Percentiles rank a stretch among this genome's conserved stretches.
Conservation (phyloP, 2,888 invertebrate species). For the Drosophila cracens region DNA sequence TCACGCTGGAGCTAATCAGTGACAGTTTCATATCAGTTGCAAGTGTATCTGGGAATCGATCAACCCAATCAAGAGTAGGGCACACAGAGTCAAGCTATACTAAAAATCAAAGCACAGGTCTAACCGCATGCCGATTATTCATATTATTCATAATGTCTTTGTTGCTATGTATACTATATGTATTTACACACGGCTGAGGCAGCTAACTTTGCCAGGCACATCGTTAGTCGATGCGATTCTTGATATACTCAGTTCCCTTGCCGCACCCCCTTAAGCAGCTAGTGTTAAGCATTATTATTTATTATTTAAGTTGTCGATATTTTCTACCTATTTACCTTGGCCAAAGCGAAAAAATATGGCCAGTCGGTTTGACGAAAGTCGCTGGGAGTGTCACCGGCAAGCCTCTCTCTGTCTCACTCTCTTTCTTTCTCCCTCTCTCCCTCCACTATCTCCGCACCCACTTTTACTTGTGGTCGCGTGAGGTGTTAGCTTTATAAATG, state of each 20-base stretch:
- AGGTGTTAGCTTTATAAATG: conserved; percentile 38
- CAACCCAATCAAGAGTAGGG: conserved; percentile 28
- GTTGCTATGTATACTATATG: conserved; percentile 20
- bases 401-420: neutral
- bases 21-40: neutral
- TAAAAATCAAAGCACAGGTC: conserved; percentile 65
- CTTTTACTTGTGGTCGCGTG: conserved; percentile 38
- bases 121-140: conserved; percentile 68
- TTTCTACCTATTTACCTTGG: conserved; percentile 50
- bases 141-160: conserved; percentile 66
- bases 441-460: conserved; percentile 1
- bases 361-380: conserved; percentile 56
- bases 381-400: conserved; percentile 54
- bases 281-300: conserved; percentile 75
- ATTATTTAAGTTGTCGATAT: conserved; percentile 79
- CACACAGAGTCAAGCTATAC: conserved; percentile 40
- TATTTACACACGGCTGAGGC: conserved; percentile 11
- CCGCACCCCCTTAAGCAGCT: conserved; percentile 44
- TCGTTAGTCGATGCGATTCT: conserved; percentile 19
- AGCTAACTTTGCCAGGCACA: conserved; percentile 21
- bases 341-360: conserved; percentile 11
- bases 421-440: neutral
- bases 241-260: conserved; percentile 7
- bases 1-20: conserved; percentile 27
- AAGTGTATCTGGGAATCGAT: conserved; percentile 9